These are phyloP conservation scores for Anniella stebbinsi DNA, from an alignment of 2,797 vertebrate genomes.

Conservation along the genomic window DNA sequence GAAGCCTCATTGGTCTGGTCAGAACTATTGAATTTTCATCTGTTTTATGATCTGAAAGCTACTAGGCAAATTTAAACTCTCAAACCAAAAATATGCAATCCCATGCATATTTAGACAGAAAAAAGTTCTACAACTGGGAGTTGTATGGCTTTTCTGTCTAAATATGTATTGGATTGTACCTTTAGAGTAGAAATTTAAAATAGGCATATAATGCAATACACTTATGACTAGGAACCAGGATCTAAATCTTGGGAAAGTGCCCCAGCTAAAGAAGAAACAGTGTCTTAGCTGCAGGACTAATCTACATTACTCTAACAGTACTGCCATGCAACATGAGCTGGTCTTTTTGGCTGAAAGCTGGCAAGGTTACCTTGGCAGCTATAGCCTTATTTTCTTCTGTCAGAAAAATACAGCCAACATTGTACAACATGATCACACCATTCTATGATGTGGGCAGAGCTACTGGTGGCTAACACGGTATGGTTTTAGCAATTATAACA, in stretches of 20 bases:
- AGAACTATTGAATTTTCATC: neutral
- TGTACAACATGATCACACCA: neutral
- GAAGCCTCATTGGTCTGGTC: neutral
- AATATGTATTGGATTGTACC: too few relatives aligned
- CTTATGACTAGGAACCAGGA: neutral
- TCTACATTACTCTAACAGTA: conserved; percentile 6
- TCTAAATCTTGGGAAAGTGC: neutral
- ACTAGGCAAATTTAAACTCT: neutral
- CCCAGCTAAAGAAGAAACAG: neutral
- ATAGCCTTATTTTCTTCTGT: neutral
- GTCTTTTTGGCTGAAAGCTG: conserved; percentile 3
- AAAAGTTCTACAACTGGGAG: too few relatives aligned
- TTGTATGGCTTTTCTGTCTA: neutral
- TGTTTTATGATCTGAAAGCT: neutral
- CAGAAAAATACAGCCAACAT: neutral
- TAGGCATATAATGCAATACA: neutral
- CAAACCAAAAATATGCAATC: neutral
- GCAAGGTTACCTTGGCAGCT: neutral
- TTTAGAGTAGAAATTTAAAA: neutral
- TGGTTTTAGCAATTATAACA: neutral
- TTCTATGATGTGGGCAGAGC: neutral
- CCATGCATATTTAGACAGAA: too few relatives aligned
- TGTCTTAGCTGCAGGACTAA: neutral
- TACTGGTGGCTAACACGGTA: neutral
- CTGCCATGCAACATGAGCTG: neutral